Evolutionary conservation across 2,797 vertebrate genomes (phyloP).

Genomic region (Rhinella marina): DNA sequence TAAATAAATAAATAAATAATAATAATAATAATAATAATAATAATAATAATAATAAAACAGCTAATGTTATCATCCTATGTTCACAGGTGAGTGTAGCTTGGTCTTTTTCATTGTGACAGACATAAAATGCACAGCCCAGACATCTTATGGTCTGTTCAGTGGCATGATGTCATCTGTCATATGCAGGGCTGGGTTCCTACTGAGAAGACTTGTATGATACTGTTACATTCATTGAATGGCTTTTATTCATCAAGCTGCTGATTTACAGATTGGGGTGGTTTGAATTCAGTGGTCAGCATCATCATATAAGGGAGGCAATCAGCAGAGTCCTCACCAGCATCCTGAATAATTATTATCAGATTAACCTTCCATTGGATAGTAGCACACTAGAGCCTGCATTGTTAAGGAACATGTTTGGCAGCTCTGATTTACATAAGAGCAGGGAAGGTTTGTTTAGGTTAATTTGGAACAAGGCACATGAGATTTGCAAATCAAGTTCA

Average conservation of each 20-base stretch:
- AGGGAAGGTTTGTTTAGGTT: slow-evolving; percentile 18
- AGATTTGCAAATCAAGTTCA: slow-evolving; percentile 23
- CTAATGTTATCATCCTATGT: background rate
- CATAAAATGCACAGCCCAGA: slow-evolving; percentile 27
- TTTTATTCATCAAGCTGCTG: slow-evolving; percentile 27
- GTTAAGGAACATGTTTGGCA: background rate
- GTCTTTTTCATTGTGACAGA: background rate
- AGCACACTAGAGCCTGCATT: background rate
- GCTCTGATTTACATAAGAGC: slow-evolving; percentile 18
- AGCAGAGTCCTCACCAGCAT: background rate
- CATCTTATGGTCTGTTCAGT: slow-evolving; percentile 22
- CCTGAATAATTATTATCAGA: background rate
- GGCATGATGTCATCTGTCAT: slow-evolving; percentile 12
- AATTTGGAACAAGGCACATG: slow-evolving; percentile 17
- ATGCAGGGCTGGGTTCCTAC: background rate
- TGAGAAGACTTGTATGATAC: slow-evolving; percentile 26
- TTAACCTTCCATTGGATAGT: background rate
- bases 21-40: background rate
- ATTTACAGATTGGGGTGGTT: slow-evolving; percentile 11
- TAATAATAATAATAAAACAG: background rate
- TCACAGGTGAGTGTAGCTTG: background rate
- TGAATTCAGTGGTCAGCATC: slow-evolving; percentile 15
- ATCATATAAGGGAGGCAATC: slow-evolving; percentile 2
- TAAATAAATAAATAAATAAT: background rate
- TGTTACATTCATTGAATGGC: slow-evolving; percentile 27